Evolutionary conservation across 2,888 invertebrate species (phyloP), one percentile per base, ranked within the genome.

Genomic region (Agrochola macilenta): DNA sequence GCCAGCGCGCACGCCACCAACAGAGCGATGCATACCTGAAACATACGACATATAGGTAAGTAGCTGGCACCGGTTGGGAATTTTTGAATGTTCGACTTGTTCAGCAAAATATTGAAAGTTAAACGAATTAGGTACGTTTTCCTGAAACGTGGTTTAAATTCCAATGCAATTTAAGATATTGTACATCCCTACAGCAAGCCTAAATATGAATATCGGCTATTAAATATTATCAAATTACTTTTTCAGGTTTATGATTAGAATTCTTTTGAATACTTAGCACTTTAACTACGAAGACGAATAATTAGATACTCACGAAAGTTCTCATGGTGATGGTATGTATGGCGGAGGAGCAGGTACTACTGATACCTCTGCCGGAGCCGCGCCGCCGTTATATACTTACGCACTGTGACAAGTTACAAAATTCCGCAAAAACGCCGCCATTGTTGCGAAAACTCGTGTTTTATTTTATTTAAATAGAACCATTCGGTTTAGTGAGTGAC

Each of bases 11-110:
- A 87, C 8, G 88, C 91, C 49, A 85, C 90, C 57, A 93, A 75
- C 30, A 93, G 83, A 71, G 88, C 88, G 14, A 92, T 76, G 79
- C 90, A 93, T 73, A 88, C 76, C 93, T 93, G 83, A 39, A 66
- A 69, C 30, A 70, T 7, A 46, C 2, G 49, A 81, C 14, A 26
- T 52, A 17, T 12, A 23, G n/a, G 26, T 11, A 14, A 46, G 46
- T 14, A 64, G 30, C 14, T 26, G 46, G 23, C 2, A 17, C 20
- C 0, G 30, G 52, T 17, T 23, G 57, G n/a, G 39, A n/a, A 49
- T 39, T 30, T 49, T 39, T 30, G 1, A 52, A 14, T n/a, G 14
- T 49, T 64, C 46, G 23, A 66, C 26, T 65, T 35, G 20, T 57
- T 39, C 17, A 73, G 20, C 8, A 2, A 54, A 54, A 11, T 74